Percentiles rank a stretch among this genome's conserved stretches.
These are phyloP conservation scores for Zaprionus gabonicus DNA, from an alignment of 1,140 invertebrate genomes.

Conservation along the genomic window DNA sequence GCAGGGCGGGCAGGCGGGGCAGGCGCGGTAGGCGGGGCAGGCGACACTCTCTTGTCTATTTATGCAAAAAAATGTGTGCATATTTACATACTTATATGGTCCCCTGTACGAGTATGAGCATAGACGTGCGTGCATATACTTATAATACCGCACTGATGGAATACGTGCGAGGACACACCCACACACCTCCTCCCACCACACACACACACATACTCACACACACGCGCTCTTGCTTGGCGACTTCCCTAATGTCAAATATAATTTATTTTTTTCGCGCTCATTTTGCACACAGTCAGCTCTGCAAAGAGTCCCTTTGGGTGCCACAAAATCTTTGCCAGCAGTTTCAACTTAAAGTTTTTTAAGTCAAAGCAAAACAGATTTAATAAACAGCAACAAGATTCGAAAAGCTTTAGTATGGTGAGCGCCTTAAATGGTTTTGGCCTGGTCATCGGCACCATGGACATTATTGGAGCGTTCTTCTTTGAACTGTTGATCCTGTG, in stretches of 20 bases:
- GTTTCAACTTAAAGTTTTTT: slow-evolving; percentile 55
- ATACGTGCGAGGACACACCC: slow-evolving; percentile 65
- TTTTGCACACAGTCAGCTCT: slow-evolving; percentile 55
- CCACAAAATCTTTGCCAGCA: slow-evolving; percentile 58
- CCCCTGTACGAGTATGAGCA: background rate
- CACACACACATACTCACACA: slow-evolving; percentile 19
- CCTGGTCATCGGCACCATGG: slow-evolving; percentile 66
- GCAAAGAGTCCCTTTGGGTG: slow-evolving; percentile 41
- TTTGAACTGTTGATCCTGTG: slow-evolving; percentile 65
- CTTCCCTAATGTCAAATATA: slow-evolving; percentile 73
- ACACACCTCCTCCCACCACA: slow-evolving; percentile 18
- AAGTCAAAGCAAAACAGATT: slow-evolving; percentile 36
- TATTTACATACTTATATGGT: slow-evolving; percentile 40
- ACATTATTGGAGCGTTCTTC: slow-evolving; percentile 56
- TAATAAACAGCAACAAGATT: background rate
- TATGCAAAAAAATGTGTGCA: slow-evolving; percentile 63
- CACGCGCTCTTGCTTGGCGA: slow-evolving; percentile 19
- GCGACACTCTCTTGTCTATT: slow-evolving; percentile 68
- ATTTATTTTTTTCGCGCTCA: slow-evolving; percentile 78
- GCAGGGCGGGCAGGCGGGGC: background rate
- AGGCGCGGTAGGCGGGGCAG: slow-evolving; percentile 26
- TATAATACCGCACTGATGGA: slow-evolving; percentile 75
- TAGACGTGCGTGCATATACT: slow-evolving; percentile 30
- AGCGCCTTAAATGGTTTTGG: slow-evolving; percentile 59
- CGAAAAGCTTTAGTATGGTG: slow-evolving; percentile 27